phyloP scores from a whole-genome alignment of 2,113 vertebrate genomes.

The Todiramphus saurophagus region DNA sequence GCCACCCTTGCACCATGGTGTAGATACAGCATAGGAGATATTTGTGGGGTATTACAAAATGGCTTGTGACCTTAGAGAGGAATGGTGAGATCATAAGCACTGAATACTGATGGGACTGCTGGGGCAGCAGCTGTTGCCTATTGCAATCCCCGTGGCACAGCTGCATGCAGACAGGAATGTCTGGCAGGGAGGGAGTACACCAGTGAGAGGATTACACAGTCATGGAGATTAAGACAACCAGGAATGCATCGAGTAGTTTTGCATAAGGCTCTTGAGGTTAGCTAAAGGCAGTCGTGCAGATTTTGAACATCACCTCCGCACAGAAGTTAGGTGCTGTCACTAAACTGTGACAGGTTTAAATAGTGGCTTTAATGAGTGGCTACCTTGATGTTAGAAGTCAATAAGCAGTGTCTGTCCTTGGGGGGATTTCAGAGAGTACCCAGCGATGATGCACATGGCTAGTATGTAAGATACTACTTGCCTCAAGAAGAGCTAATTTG shows the following conservation, averaged over 20 bases:
- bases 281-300: background rate
- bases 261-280: conserved; percentile 11
- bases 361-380: background rate
- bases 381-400: background rate
- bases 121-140: conserved; percentile 30
- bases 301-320: background rate
- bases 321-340: background rate
- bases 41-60: background rate
- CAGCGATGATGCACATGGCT: background rate
- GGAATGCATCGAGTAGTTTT: background rate
- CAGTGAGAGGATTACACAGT: background rate
- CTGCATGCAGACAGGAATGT: conserved; percentile 64
- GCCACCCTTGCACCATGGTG: background rate
- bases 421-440: background rate
- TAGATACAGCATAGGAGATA: background rate
- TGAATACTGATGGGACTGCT: background rate
- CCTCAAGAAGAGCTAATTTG: background rate
- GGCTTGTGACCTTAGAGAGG: background rate
- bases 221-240: conserved; percentile 4
- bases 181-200: background rate
- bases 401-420: background rate
- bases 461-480: background rate
- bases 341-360: background rate
- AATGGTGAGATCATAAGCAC: background rate
- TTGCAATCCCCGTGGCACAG: conserved; percentile 53